phyloP scores from a whole-genome alignment of 2,113 vertebrate genomes.

The Takifugu flavidus region DNA sequence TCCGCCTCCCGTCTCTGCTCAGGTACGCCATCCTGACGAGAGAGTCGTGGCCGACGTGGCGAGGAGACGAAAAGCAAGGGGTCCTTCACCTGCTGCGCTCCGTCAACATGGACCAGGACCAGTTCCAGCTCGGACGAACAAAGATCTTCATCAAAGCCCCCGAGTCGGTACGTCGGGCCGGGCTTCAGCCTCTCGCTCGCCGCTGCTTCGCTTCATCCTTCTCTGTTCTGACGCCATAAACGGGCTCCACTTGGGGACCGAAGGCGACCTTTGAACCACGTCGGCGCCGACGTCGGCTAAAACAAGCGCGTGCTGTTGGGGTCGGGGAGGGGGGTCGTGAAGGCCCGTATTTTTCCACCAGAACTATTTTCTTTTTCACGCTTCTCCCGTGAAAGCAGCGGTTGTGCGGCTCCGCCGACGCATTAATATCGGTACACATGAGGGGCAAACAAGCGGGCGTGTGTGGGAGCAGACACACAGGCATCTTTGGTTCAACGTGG shows the following conservation, averaged over 20 bases:
- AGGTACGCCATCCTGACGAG: slow-evolving; percentile 97
- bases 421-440: slow-evolving; percentile 65
- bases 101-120: slow-evolving; percentile 94
- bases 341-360: slow-evolving; percentile 61
- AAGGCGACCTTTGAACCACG: slow-evolving; percentile 55
- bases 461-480: slow-evolving; percentile 47
- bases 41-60: slow-evolving; percentile 95
- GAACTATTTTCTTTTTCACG: slow-evolving; percentile 44
- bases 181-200: background rate
- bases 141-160: slow-evolving; percentile 98
- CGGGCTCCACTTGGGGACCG: slow-evolving; percentile 19
- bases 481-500: slow-evolving; percentile 55
- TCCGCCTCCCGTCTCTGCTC: background rate
- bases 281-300: slow-evolving; percentile 64
- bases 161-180: slow-evolving; percentile 83
- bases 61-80: slow-evolving; percentile 92
- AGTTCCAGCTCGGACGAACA: slow-evolving; percentile 90
- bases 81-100: slow-evolving; percentile 89
- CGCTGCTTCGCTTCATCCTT: background rate
- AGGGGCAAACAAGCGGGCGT: slow-evolving; percentile 31
- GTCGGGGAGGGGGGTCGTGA: slow-evolving; percentile 50
- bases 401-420: slow-evolving; percentile 63
- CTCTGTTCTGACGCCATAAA: slow-evolving; percentile 4
- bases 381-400: slow-evolving; percentile 67
- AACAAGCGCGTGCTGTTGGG: slow-evolving; percentile 59